A percentile compares a stretch with the other conserved stretches of the same genome.
These are phyloP conservation scores for Lasioglossum marginatum DNA, from an alignment of 2,888 invertebrate species.

Conservation along the genomic window DNA sequence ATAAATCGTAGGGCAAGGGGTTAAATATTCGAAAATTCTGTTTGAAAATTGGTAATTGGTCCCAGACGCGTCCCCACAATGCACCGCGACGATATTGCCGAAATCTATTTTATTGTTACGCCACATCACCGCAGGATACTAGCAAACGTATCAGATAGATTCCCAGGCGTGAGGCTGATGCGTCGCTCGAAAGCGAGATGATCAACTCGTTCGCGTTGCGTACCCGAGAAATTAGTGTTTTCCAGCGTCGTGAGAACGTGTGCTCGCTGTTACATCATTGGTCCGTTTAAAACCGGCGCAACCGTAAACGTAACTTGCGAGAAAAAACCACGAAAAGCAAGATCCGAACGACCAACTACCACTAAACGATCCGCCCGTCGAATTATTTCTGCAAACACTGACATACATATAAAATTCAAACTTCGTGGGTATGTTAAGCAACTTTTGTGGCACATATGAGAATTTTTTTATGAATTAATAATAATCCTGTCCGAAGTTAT, in stretches of 20 bases:
- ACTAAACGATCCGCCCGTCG: background rate
- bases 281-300: constrained; percentile 48
- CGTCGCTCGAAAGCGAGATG: constrained; percentile 55
- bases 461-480: background rate
- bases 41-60: background rate
- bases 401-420: background rate
- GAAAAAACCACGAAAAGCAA: background rate
- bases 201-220: constrained; percentile 57
- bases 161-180: constrained; percentile 52
- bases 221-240: constrained; percentile 67
- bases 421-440: background rate
- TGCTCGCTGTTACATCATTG: constrained; percentile 46
- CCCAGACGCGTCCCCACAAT: background rate
- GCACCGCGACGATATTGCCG: background rate
- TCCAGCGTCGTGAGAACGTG: constrained; percentile 63
- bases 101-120: constrained; percentile 10
- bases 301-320: constrained; percentile 35
- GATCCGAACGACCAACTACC: background rate
- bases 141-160: constrained; percentile 49
- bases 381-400: background rate
- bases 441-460: background rate
- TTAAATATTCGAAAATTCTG: too few relatives aligned
- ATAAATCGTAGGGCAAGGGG: too few relatives aligned
- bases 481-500: background rate
- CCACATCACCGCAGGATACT: background rate